A percentile compares a stretch with the other conserved stretches of the same genome.
Evolutionary conservation across 2,888 invertebrate genomes (phyloP).

Genomic region (Mythimna vitellina): DNA sequence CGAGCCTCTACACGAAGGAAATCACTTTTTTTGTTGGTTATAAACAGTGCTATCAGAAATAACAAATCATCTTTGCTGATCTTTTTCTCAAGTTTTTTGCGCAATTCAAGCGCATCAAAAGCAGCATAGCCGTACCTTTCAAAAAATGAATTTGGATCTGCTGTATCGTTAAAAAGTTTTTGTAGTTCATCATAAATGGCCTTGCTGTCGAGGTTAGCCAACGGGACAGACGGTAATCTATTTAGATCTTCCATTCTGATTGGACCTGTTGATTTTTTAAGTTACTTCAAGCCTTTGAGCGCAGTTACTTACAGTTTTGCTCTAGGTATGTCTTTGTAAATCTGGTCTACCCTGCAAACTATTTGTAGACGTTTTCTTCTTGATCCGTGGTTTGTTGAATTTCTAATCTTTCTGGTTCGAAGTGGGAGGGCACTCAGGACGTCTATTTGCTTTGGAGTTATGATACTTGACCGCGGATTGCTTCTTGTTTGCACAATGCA

Average conservation of each 20-base stretch:
- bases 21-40: neutral
- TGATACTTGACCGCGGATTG: neutral
- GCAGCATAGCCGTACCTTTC: no score
- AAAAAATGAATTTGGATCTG: neutral
- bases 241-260: neutral
- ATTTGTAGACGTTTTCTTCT: neutral
- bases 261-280: neutral
- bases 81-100: neutral
- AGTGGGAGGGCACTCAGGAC: neutral
- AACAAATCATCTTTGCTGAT: neutral
- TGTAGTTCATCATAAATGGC: no score
- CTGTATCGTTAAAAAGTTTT: rapidly evolving
- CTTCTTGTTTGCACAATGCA: neutral
- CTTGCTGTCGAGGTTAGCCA: no score
- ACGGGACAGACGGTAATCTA: neutral
- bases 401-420: neutral
- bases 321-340: neutral
- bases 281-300: neutral
- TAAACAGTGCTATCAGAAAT: neutral
- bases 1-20: rapidly evolving
- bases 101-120: neutral
- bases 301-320: neutral
- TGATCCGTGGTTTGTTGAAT: neutral
- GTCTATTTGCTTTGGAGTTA: neutral
- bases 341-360: neutral